Evolutionary conservation across 64 coral and sea anemone genomes (phyloP).

Genomic region (Orbicella faveolata): DNA sequence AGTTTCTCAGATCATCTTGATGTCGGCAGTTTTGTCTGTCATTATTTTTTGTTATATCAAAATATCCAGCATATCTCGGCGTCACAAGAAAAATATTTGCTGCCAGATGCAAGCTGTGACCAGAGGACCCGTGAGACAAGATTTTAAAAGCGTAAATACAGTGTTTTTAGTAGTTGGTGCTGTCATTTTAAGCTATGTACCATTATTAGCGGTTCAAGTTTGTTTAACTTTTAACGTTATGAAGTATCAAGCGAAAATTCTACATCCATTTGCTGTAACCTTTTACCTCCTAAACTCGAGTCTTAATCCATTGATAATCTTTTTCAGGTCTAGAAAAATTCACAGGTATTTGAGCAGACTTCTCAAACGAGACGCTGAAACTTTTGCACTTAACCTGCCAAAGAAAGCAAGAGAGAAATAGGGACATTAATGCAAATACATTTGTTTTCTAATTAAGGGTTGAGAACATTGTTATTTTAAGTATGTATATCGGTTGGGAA

Average conservation of each 20-base stretch:
- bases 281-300: background rate
- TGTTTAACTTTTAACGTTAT: background rate
- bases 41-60: background rate
- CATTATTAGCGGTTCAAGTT: background rate
- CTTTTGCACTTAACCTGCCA: no score
- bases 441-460: no score
- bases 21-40: background rate
- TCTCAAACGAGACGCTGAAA: background rate
- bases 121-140: background rate
- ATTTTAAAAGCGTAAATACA: background rate
- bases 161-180: background rate
- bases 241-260: background rate
- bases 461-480: no score
- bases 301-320: background rate
- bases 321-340: background rate
- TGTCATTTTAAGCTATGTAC: background rate
- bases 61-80: background rate
- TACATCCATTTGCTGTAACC: background rate
- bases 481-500: no score
- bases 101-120: background rate
- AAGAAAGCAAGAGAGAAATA: no score
- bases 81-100: background rate
- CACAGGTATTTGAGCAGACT: background rate
- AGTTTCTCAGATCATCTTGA: background rate
- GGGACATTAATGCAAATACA: no score